These are phyloP conservation scores for Iguana delicatissima DNA, from an alignment of 2,797 vertebrate genomes.

Conservation along the genomic window DNA sequence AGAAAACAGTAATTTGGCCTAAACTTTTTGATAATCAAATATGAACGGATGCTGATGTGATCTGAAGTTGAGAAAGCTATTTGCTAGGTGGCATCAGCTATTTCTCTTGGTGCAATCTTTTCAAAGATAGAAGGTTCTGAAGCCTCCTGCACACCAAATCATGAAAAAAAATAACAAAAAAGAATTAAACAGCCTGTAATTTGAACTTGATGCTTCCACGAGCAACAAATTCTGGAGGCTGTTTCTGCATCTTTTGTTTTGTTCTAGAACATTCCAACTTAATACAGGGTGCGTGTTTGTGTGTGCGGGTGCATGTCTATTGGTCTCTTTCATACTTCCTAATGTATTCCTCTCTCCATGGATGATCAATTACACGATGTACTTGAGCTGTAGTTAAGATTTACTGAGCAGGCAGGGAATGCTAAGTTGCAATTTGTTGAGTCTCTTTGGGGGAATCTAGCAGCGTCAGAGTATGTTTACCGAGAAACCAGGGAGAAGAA, in stretches of 20 bases:
- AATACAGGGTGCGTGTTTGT: background rate
- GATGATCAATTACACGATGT: conserved; percentile 28
- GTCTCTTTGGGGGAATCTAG: conserved; percentile 40
- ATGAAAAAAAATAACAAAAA: background rate
- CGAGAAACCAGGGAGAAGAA: conserved; percentile 29
- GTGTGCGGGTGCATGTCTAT: background rate
- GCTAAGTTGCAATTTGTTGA: conserved; percentile 39
- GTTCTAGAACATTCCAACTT: conserved; percentile 20
- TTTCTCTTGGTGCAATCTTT: background rate
- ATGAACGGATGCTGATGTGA: background rate
- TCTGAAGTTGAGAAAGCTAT: background rate
- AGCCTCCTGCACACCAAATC: background rate
- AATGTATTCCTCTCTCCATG: conserved; percentile 39
- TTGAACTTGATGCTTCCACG: background rate
- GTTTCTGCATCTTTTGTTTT: background rate
- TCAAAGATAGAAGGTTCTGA: background rate
- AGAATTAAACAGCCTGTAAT: background rate
- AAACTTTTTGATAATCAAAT: background rate
- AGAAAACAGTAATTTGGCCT: background rate
- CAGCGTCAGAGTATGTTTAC: conserved; percentile 11
- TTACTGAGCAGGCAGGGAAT: conserved; percentile 31
- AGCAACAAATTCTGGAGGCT: background rate
- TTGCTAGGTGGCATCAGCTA: background rate
- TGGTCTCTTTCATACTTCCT: conserved; percentile 17
- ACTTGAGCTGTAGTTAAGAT: conserved; percentile 11